These are phyloP conservation scores for Brienomyrus longianalis DNA, from an alignment of 2,113 vertebrate genomes.

Conservation along the genomic window DNA sequence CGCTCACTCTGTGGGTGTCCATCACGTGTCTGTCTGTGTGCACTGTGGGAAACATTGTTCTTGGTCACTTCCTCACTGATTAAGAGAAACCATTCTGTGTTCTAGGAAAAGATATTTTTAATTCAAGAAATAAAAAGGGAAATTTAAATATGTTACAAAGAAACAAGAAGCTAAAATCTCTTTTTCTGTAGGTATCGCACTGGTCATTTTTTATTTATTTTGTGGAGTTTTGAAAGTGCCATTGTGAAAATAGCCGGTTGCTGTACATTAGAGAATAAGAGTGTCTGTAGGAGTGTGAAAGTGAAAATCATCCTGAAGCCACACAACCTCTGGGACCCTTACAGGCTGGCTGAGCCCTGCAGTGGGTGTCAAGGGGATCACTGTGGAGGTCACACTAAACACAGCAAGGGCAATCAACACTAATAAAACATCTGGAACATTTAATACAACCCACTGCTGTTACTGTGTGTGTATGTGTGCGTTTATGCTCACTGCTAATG, in stretches of 20 bases:
- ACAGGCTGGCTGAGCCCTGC: background rate
- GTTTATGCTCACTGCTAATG: background rate
- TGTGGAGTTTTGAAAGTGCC: constrained; percentile 49
- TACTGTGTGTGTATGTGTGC: background rate
- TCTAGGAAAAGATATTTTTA: constrained; percentile 61
- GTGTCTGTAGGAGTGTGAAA: background rate
- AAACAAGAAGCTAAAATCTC: constrained; percentile 58
- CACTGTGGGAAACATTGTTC: constrained; percentile 45
- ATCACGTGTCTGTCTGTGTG: constrained; percentile 52
- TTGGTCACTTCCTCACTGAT: constrained; percentile 32
- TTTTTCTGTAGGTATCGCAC: constrained; percentile 55
- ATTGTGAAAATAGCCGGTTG: constrained; percentile 9
- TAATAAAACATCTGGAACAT: constrained; percentile 19
- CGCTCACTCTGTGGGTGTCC: constrained; percentile 21
- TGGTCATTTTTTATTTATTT: constrained; percentile 49
- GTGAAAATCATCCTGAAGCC: background rate
- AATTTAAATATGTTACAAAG: constrained; percentile 45
- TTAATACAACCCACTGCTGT: constrained; percentile 15
- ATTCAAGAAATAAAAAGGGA: constrained; percentile 44
- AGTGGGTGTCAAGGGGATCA: background rate
- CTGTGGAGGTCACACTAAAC: background rate
- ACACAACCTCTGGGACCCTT: background rate
- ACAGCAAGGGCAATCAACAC: background rate
- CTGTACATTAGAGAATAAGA: background rate
- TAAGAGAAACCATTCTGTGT: constrained; percentile 57